These are phyloP conservation scores for Rhabditoides inermis DNA, from an alignment of 2,888 invertebrate species.

Conservation along the genomic window DNA sequence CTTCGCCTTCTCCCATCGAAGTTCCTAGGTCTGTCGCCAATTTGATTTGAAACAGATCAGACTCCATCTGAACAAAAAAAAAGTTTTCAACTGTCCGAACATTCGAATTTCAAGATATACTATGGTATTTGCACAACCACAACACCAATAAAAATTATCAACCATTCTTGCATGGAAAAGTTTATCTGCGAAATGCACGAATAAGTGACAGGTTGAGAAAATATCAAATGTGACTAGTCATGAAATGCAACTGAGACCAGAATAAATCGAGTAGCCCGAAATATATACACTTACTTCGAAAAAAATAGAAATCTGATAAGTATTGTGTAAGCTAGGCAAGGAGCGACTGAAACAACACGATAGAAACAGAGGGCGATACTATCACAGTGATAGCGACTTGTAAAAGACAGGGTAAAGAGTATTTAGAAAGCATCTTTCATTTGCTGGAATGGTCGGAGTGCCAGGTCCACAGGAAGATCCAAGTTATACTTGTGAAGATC, in stretches of 20 bases:
- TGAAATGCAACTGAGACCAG: background rate
- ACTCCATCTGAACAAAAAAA: background rate
- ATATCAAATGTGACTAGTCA: too few species aligned
- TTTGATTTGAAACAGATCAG: background rate
- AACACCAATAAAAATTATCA: too few species aligned
- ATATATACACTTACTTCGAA: background rate
- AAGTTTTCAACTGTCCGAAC: constrained; percentile 1
- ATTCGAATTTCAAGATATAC: background rate
- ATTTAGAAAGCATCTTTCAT: constrained; percentile 83
- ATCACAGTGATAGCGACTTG: too few species aligned
- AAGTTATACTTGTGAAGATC: constrained; percentile 75
- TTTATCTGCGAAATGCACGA: too few species aligned
- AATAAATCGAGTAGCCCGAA: background rate
- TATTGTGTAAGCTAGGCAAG: background rate
- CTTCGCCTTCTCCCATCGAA: background rate
- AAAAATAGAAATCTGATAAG: background rate
- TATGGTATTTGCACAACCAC: too few species aligned
- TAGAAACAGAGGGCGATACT: too few species aligned
- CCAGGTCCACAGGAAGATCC: constrained; percentile 87
- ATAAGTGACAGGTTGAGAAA: too few species aligned
- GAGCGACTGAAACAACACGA: background rate
- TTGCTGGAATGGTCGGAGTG: constrained; percentile 89
- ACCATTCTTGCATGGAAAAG: too few species aligned
- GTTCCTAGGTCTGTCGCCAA: background rate
- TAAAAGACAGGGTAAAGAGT: background rate